Evolutionary conservation across 2,113 vertebrate species (phyloP).

Genomic region (Emydocephalus ijimae): DNA sequence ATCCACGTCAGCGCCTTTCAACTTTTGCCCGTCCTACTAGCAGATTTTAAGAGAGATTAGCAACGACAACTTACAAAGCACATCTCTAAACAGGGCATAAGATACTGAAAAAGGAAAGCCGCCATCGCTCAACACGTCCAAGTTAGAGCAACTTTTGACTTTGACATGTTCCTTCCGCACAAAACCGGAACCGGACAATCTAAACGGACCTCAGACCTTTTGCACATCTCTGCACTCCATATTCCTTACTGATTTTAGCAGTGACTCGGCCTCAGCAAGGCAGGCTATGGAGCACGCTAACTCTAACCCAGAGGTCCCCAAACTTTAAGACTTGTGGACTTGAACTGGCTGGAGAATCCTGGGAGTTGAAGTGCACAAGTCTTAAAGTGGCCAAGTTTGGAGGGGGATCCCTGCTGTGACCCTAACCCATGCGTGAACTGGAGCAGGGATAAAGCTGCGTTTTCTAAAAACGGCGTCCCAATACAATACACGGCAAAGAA

Average conservation of each 20-base stretch:
- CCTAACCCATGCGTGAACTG: rapidly evolving
- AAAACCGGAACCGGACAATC: neutral
- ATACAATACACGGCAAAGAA: constrained; percentile 19
- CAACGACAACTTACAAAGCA: neutral
- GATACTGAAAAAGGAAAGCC: neutral
- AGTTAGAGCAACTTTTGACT: neutral
- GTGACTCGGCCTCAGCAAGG: neutral
- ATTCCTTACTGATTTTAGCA: neutral
- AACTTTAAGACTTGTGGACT: too few relatives aligned
- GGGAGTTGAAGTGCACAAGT: too few relatives aligned
- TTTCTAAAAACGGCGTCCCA: neutral
- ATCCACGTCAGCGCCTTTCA: neutral
- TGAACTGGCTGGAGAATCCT: too few relatives aligned
- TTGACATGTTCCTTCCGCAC: neutral
- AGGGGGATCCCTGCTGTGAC: too few relatives aligned
- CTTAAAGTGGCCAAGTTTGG: too few relatives aligned
- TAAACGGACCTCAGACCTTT: neutral
- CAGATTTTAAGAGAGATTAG: neutral
- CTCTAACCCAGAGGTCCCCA: neutral
- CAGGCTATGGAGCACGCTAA: rapidly evolving
- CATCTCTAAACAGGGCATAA: neutral
- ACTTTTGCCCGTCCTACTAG: neutral
- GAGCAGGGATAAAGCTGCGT: neutral
- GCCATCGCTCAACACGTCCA: neutral
- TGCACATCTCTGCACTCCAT: neutral